phyloP scores from a whole-genome alignment of 2,888 invertebrate species.

The Synergus japonicus region DNA sequence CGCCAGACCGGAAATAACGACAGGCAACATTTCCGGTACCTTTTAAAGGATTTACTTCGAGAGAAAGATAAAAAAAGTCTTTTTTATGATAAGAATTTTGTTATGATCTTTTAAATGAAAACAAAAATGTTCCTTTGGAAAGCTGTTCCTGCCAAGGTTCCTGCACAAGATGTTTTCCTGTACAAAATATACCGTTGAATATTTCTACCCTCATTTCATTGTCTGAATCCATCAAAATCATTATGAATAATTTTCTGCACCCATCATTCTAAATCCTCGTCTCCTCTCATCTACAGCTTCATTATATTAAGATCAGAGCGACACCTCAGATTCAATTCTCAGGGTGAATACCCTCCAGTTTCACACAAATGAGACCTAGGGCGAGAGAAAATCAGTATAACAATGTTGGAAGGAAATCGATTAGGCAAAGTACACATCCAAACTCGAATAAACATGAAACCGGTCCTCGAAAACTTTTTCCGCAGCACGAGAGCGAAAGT shows the following conservation, averaged over 20 bases:
- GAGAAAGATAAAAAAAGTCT: neutral
- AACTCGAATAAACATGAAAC: neutral
- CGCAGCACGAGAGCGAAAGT: neutral
- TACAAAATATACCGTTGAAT: neutral
- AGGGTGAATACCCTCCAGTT: conserved; percentile 12
- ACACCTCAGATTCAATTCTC: neutral
- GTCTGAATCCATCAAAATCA: neutral
- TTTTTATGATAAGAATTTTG: neutral
- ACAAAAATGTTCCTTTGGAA: no score
- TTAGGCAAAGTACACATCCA: neutral
- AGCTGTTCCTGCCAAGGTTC: no score
- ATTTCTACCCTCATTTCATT: neutral
- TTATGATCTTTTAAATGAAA: no score
- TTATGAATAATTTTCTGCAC: neutral
- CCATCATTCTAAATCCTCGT: neutral
- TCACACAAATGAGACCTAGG: neutral
- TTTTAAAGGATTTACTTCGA: neutral
- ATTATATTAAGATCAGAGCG: conserved; percentile 5
- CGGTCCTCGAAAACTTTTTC: conserved; percentile 16
- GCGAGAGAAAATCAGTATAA: neutral
- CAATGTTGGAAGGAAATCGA: conserved; percentile 3
- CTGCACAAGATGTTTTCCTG: no score
- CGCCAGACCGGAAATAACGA: conserved; percentile 25
- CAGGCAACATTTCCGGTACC: conserved; percentile 29
- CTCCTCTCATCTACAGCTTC: neutral